phyloP scores from a whole-genome alignment of 2,113 vertebrate genomes.

The Zootoca vivipara region DNA sequence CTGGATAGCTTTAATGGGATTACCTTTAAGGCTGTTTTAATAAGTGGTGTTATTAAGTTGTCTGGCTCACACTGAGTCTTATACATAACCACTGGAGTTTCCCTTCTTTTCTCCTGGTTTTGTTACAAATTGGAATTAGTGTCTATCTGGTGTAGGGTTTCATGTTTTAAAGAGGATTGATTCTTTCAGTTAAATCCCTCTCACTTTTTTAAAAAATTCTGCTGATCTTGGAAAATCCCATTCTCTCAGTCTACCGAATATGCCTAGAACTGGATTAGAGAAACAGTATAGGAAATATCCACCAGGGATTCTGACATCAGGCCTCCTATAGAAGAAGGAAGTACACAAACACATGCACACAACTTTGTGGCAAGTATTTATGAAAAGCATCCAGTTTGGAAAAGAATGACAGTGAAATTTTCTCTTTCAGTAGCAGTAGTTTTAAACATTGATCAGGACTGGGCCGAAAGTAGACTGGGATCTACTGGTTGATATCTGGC shows the following conservation, averaged over 20 bases:
- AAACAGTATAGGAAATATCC: constrained; percentile 45
- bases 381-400: constrained; percentile 11
- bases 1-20: constrained; percentile 73
- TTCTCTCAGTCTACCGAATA: constrained; percentile 38
- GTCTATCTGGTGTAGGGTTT: constrained; percentile 60
- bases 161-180: constrained; percentile 55
- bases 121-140: constrained; percentile 74
- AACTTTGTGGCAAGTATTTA: constrained; percentile 2
- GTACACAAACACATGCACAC: background rate
- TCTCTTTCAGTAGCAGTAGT: constrained; percentile 34
- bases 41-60: constrained; percentile 72
- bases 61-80: constrained; percentile 60
- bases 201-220: constrained; percentile 38
- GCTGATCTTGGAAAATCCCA: constrained; percentile 45
- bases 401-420: constrained; percentile 16
- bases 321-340: background rate
- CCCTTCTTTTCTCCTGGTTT: constrained; percentile 61
- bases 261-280: constrained; percentile 52
- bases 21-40: constrained; percentile 73
- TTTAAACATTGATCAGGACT: background rate
- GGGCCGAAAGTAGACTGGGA: no score
- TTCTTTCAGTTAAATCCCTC: constrained; percentile 49
- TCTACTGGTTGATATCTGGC: no score
- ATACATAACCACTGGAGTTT: constrained; percentile 56
- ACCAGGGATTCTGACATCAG: constrained; percentile 48